These are phyloP conservation scores for Lepetodrilus schrolli DNA, from an alignment of 2,888 invertebrate genomes.

Conservation along the genomic window DNA sequence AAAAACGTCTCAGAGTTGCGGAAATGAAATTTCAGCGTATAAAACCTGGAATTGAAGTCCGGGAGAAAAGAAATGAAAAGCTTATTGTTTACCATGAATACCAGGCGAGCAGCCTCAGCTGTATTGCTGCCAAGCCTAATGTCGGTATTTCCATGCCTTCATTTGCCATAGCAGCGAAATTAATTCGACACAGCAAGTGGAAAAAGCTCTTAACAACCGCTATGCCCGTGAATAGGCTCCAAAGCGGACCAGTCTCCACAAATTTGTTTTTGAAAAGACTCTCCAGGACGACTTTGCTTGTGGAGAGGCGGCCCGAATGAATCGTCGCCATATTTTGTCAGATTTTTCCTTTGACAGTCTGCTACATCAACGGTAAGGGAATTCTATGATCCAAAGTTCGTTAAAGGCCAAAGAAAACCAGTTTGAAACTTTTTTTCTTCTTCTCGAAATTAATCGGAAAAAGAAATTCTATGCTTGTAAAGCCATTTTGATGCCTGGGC, in stretches of 20 bases:
- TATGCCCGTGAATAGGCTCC: slow-evolving; percentile 13
- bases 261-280: slow-evolving; percentile 30
- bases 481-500: slow-evolving; percentile 23
- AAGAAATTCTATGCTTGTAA: slow-evolving; percentile 21
- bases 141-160: slow-evolving; percentile 20
- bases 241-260: slow-evolving; percentile 25
- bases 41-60: slow-evolving; percentile 36
- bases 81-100: slow-evolving; percentile 35
- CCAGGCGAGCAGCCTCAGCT: slow-evolving; percentile 24
- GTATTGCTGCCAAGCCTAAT: slow-evolving; percentile 13
- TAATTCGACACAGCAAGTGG: slow-evolving; percentile 34
- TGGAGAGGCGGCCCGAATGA: slow-evolving; percentile 14
- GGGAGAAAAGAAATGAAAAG: slow-evolving; percentile 34
- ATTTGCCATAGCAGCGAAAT: slow-evolving; percentile 32
- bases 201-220: slow-evolving; percentile 30
- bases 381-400: slow-evolving; percentile 6
- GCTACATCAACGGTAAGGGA: neutral
- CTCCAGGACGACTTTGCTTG: slow-evolving; percentile 24
- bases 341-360: slow-evolving; percentile 7
- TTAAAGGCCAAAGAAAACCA: slow-evolving; percentile 19
- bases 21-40: slow-evolving; percentile 38
- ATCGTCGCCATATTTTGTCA: slow-evolving; percentile 24
- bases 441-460: slow-evolving; percentile 19
- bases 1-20: slow-evolving; percentile 31
- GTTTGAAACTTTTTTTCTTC: slow-evolving; percentile 12